Base-by-base conservation (phyloP, 2,888 invertebrate genomes). In the Nysson spinosus region DNA sequence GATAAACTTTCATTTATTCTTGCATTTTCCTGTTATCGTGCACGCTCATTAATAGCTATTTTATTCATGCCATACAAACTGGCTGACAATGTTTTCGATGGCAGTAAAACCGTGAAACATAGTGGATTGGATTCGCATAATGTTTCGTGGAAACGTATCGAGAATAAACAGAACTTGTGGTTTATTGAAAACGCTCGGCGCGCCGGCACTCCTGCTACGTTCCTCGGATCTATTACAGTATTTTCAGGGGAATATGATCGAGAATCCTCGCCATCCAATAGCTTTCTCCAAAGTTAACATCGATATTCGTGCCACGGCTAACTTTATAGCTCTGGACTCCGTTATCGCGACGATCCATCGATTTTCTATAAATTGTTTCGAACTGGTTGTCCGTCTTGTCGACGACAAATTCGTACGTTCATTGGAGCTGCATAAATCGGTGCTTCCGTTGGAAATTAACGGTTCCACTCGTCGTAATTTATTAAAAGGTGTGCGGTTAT, bases 281-380 rank as follows among this genome's bases (percentile, higher is more conserved):
- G 47, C 60, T 75, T 57, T 68, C 62, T 58, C 46, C 44, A 30
- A 50, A 74, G 58, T 74, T 75, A 72, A 42, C 50, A 46, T 62
- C 61, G 57, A 74, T 74, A 70, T 66, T 24, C 37, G 44, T 39
- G 28, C 22, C 26, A 39, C 50, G 32, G 16, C n/a, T 24, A 72
- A 72, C 72, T 75, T 74, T 72, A 52, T 63, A 69, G 65, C 54
- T 35, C 35, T 56, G 51, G 72, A 60, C 58, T 65, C 52, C 44
- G 54, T 56, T 74, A 74, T 74, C 76, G 58, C 35, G 30, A 11
- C 73, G 66, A 75, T 75, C 76, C 66, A 72, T 76, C 66, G 74
- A 47, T 40, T 62, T 67, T 34, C 70, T 64, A 60, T 74, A 75
- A 77, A 75, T 75, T 74, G 77, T 70, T 72, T 77, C 63, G 65